phyloP scores from a whole-genome alignment of 2,888 invertebrate genomes.

The Acanthopleura granulata region DNA sequence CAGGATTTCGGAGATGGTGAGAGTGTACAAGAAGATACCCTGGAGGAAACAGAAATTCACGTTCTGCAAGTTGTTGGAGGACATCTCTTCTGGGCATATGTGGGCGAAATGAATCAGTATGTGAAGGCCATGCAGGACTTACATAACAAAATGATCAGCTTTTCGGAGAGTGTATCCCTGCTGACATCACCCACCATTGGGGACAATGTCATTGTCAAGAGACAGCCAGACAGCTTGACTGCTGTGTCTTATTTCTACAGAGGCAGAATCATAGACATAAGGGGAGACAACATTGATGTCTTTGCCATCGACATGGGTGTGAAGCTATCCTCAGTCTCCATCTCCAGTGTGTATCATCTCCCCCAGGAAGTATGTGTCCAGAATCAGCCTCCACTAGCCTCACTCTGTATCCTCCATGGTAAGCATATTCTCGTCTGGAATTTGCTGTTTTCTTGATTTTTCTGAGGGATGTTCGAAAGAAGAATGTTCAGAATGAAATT shows the following conservation, averaged over 20 bases:
- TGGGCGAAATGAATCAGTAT: background rate
- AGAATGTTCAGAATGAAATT: no score
- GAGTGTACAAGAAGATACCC: background rate
- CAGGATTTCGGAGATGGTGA: background rate
- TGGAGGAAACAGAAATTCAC: background rate
- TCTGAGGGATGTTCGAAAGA: no score
- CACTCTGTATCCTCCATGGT: constrained; percentile 3
- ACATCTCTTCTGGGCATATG: constrained; percentile 1
- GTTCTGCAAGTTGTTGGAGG: background rate
- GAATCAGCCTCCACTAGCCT: background rate
- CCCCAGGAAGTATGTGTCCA: background rate
- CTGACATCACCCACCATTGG: background rate
- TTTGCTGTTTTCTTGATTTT: no score
- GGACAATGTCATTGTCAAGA: background rate
- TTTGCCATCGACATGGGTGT: background rate
- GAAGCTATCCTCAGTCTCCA: background rate
- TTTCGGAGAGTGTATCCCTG: background rate
- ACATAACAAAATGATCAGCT: background rate
- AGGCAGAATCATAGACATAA: background rate
- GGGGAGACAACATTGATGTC: background rate
- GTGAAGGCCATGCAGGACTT: background rate
- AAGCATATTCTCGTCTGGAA: background rate
- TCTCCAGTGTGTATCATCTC: background rate
- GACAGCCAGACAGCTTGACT: background rate
- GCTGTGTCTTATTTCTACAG: background rate